Conservation (phyloP, 1,140 invertebrate species). For the Apolygus lucorum region DNA sequence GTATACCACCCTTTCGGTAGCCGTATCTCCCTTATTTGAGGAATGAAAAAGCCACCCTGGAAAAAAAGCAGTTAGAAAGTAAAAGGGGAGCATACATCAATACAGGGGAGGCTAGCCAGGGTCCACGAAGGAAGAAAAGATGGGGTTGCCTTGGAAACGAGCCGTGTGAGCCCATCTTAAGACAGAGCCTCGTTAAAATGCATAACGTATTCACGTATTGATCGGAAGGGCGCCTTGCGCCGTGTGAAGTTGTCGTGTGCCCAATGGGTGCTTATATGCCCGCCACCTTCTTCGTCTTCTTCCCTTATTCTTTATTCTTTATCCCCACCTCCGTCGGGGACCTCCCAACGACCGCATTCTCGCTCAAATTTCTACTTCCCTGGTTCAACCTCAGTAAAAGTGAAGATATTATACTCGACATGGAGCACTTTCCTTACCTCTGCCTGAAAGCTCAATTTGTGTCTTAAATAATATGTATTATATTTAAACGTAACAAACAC, state of each 20-base stretch:
- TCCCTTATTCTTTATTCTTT: not conserved
- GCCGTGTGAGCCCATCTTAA: slow-evolving; percentile 19
- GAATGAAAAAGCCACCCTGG: no score
- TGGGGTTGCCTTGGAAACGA: slow-evolving; percentile 26
- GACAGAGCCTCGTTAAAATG: slow-evolving; percentile 30
- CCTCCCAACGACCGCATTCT: no score
- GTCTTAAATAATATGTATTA: no score
- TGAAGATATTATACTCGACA: no score
- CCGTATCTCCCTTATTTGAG: no score
- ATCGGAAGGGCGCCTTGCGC: slow-evolving; percentile 19
- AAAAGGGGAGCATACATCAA: slow-evolving; percentile 27
- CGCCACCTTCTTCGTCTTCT: not conserved
- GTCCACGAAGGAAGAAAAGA: slow-evolving; percentile 17
- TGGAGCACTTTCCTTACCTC: no score
- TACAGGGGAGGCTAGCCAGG: slow-evolving; percentile 24
- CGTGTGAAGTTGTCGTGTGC: slow-evolving; percentile 14
- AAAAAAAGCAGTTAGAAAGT: slow-evolving; percentile 16
- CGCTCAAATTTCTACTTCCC: no score
- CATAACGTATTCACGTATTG: slow-evolving; percentile 32
- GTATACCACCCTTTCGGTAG: no score
- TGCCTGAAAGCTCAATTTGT: no score
- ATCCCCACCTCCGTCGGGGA: slow-evolving; percentile 7
- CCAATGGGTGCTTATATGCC: slow-evolving; percentile 13
- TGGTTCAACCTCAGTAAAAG: no score
- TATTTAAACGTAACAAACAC: no score